Evolutionary conservation across 2,113 vertebrate genomes (phyloP), one percentile per base, ranked within the genome.

Genomic region (Xenopus borealis): DNA sequence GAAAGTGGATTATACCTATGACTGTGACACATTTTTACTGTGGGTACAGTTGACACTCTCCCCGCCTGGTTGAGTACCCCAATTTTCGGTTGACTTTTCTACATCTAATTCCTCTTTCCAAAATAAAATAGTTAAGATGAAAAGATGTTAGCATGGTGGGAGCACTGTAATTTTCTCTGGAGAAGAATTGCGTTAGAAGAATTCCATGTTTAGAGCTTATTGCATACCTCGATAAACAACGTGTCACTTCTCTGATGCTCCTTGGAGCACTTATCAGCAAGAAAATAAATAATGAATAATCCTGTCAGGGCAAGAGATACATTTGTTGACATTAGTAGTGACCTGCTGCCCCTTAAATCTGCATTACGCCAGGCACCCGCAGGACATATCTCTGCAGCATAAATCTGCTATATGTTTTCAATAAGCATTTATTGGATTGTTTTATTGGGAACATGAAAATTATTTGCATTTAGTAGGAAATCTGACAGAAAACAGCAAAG

Each of bases 221-320:
- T 18, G 8, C 30, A 11, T 27, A 52, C 58, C 66, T 63, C 27
- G 58, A 69, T 76, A 76, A 76, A 76, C 73, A 76, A 20, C 7
- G 47, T 69, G 73, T 69, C 73, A 76, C 66, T 45, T 62, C 59
- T 44, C 14, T 23, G 30, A 55, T 62, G 66, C 45, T 44, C 58
- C 66, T 69, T 23, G n/a, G 30, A 50, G 59, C 62, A 50, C 62
- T 76, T 76, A 69, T 63, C 73, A 63, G 58, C 17, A 33, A 20
- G 73, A 76, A 76, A 76, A 76, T 69, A 76, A 76, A 76, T 76
- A 69, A 69, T 40, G 57, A 69, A 69, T 76, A 69, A 69, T 69
- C 73, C 46, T 76, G 73, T 76, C 73, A 63, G 59, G 59, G 63
- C 73, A 16, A 57, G 13, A 76, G 73, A 76, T 76, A 69, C 67